Percentiles rank a stretch among this genome's conserved stretches.
Evolutionary conservation across 1,140 invertebrate genomes (phyloP).

Genomic region (Drosophila ananassae): DNA sequence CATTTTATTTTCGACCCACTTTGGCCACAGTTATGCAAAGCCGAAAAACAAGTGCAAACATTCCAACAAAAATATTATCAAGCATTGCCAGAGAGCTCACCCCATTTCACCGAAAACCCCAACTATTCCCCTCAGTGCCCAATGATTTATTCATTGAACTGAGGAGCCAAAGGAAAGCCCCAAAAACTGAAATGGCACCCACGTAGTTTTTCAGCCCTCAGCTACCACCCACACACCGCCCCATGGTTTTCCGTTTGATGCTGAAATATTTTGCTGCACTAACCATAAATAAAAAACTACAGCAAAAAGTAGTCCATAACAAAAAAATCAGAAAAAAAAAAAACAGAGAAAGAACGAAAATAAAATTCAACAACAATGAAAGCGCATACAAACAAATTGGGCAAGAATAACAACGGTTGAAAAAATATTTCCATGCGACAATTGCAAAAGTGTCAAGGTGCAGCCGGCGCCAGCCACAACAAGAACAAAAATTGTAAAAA

Average conservation of each 20-base stretch:
- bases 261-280: slow-evolving; percentile 46
- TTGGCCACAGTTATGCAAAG: slow-evolving; percentile 30
- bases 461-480: slow-evolving; percentile 34
- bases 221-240: slow-evolving; percentile 4
- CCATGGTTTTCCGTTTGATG: slow-evolving; percentile 26
- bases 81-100: slow-evolving; percentile 35
- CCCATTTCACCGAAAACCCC: slow-evolving; percentile 15
- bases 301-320: slow-evolving; percentile 2
- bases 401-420: slow-evolving; percentile 41
- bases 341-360: slow-evolving; percentile 24
- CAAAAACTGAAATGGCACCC: slow-evolving; percentile 33
- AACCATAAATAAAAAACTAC: slow-evolving; percentile 46
- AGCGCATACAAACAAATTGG: slow-evolving; percentile 44
- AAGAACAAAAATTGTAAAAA: slow-evolving; percentile 14
- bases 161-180: slow-evolving; percentile 26
- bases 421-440: slow-evolving; percentile 54
- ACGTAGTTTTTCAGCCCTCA: slow-evolving; percentile 36
- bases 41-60: slow-evolving; percentile 30
- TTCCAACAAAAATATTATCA: slow-evolving; percentile 46
- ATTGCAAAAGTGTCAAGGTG: slow-evolving; percentile 55
- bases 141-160: slow-evolving; percentile 48
- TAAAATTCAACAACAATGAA: slow-evolving; percentile 45
- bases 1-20: slow-evolving; percentile 11
- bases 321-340: slow-evolving; percentile 24
- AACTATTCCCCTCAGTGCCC: slow-evolving; percentile 24